A percentile compares a stretch with the other conserved stretches of the same genome.
phyloP scores from a whole-genome alignment of 2,113 vertebrate species.

The Bothrops jararaca region DNA sequence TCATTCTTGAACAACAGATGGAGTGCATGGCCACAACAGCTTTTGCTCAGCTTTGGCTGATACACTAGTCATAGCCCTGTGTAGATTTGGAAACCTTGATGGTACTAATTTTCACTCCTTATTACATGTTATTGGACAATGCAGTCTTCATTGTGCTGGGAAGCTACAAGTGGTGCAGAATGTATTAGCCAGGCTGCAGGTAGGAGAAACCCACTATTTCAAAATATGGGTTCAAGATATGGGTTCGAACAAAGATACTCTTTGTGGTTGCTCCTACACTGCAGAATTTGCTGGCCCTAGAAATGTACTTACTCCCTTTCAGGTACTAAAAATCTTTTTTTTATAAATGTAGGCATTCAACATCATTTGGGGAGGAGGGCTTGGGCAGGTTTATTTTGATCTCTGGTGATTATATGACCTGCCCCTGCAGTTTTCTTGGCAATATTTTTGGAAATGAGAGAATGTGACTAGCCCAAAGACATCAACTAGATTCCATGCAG shows the following conservation, averaged over 20 bases:
- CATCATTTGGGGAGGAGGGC: background rate
- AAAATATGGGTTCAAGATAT: background rate
- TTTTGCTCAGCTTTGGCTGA: background rate
- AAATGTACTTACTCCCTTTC: background rate
- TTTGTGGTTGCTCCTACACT: background rate
- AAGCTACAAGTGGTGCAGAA: background rate
- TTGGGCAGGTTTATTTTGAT: background rate
- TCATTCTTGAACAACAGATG: background rate
- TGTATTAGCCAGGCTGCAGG: background rate
- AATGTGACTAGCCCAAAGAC: background rate
- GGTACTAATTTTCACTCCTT: background rate
- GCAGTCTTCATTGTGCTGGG: background rate
- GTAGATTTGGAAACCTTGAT: background rate
- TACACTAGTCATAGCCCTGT: background rate
- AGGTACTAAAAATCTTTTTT: background rate
- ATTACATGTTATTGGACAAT: background rate
- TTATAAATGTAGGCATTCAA: background rate
- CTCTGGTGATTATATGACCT: background rate
- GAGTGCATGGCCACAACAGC: background rate
- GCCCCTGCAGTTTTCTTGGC: background rate
- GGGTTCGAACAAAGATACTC: background rate
- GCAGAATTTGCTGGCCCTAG: background rate
- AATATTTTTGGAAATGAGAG: background rate
- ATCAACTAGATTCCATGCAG: background rate
- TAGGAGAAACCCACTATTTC: background rate